Evolutionary conservation across 2,113 vertebrate species (phyloP).

Genomic region (Pica pica): DNA sequence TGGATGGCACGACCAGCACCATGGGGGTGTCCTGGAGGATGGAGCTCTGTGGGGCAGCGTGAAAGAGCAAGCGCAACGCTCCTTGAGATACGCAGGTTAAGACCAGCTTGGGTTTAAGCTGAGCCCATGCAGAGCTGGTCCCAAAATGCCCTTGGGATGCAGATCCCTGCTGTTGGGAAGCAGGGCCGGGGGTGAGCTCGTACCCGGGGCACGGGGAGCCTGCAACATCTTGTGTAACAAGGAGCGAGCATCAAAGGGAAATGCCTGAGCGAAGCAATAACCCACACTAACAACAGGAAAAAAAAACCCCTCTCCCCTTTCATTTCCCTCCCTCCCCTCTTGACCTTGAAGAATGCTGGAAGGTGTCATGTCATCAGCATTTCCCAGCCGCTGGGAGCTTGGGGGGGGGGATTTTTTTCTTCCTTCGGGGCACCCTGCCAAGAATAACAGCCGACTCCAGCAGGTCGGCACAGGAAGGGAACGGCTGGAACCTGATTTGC

Average conservation of each 20-base stretch:
- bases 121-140: background rate
- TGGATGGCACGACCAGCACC: rapidly evolving
- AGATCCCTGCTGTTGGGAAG: background rate
- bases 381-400: constrained; percentile 70
- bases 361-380: constrained; percentile 85
- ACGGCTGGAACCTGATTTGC: constrained; percentile 84
- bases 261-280: constrained; percentile 49
- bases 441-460: constrained; percentile 93
- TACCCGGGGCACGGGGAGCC: background rate
- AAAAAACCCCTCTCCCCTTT: constrained; percentile 14
- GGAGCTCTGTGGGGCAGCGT: rapidly evolving
- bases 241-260: constrained; percentile 57
- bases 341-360: constrained; percentile 72
- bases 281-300: background rate
- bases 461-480: constrained; percentile 93
- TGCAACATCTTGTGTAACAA: constrained; percentile 27
- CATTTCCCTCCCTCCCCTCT: constrained; percentile 49
- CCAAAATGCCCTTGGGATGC: background rate
- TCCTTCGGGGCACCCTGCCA: constrained; percentile 83
- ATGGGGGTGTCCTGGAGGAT: rapidly evolving
- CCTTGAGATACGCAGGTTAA: background rate
- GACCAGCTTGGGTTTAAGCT: background rate
- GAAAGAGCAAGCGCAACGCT: rapidly evolving
- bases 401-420: constrained; percentile 47
- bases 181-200: background rate